Conservation (phyloP, 92 coral and sea anemone species). For the Phenganax marumi region DNA sequence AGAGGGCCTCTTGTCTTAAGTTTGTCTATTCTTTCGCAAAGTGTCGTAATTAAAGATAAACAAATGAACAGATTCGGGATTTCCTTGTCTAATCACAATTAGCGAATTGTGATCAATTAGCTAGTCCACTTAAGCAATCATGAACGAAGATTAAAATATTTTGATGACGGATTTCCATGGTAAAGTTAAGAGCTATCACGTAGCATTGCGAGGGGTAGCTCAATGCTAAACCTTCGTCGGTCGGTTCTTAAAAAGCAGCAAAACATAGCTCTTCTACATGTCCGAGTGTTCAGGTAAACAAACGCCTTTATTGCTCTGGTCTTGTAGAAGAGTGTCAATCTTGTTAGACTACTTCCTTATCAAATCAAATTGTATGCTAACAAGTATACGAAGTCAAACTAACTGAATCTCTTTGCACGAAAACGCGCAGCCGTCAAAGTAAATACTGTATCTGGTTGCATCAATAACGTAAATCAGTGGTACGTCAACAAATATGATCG, state of each 20-base stretch:
- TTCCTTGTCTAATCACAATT: conserved; percentile 51
- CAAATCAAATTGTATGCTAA: background rate
- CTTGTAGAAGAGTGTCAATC: conserved; percentile 35
- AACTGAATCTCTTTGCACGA: background rate
- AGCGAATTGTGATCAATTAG: conserved; percentile 48
- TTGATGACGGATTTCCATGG: conserved; percentile 46
- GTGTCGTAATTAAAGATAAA: conserved; percentile 43
- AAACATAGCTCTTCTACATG: conserved; percentile 18
- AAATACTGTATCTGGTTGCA: conserved; percentile 33
- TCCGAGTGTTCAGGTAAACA: conserved; percentile 36
- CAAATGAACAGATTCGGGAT: conserved; percentile 40
- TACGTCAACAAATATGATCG: conserved; percentile 43
- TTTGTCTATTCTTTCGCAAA: conserved; percentile 28
- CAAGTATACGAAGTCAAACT: background rate
- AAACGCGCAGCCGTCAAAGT: conserved; percentile 16
- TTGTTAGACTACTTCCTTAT: conserved; percentile 39
- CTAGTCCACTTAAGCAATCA: conserved; percentile 49
- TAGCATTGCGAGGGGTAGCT: conserved; percentile 14
- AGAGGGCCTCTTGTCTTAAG: background rate
- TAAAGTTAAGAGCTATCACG: conserved; percentile 29
- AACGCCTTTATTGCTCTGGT: conserved; percentile 34
- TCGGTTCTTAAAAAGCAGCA: conserved; percentile 16
- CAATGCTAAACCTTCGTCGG: conserved; percentile 23
- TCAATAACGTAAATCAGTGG: conserved; percentile 36
- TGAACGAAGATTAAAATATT: conserved; percentile 41